Percentiles rank a stretch among this genome's conserved stretches.
phyloP scores from a whole-genome alignment of 2,113 vertebrate species.

The Tragelaphus buxtoni region DNA sequence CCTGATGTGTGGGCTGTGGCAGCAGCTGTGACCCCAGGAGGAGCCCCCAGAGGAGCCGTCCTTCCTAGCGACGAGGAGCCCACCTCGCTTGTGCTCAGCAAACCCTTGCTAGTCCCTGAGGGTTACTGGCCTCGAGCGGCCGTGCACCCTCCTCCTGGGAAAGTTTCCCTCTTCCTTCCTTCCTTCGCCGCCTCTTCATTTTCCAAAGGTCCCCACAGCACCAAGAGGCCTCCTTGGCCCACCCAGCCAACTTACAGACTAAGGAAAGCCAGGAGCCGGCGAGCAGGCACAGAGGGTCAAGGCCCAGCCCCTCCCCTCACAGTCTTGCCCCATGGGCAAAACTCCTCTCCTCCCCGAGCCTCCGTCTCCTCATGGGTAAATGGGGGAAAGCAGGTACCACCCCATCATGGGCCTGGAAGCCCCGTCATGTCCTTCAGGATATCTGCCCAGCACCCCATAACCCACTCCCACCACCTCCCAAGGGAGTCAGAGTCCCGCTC shows the following conservation, averaged over 20 bases:
- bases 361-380: accelerated
- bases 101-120: background rate
- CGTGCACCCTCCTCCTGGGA: accelerated
- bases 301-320: accelerated
- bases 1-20: accelerated
- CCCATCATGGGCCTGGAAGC: background rate
- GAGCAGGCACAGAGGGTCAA: accelerated
- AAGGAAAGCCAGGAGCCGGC: accelerated
- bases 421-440: accelerated
- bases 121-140: accelerated
- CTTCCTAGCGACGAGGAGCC: accelerated
- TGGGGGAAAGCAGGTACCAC: accelerated
- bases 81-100: accelerated
- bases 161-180: background rate
- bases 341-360: accelerated
- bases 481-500: accelerated
- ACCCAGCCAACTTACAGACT: accelerated
- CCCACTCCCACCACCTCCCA: accelerated
- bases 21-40: accelerated
- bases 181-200: accelerated
- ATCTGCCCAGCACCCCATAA: accelerated
- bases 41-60: accelerated
- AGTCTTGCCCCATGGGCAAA: too few species aligned
- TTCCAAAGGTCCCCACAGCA: accelerated
- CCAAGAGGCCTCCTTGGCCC: background rate